Conservation (phyloP, 2,888 invertebrate species). For the Eulithis testata region DNA sequence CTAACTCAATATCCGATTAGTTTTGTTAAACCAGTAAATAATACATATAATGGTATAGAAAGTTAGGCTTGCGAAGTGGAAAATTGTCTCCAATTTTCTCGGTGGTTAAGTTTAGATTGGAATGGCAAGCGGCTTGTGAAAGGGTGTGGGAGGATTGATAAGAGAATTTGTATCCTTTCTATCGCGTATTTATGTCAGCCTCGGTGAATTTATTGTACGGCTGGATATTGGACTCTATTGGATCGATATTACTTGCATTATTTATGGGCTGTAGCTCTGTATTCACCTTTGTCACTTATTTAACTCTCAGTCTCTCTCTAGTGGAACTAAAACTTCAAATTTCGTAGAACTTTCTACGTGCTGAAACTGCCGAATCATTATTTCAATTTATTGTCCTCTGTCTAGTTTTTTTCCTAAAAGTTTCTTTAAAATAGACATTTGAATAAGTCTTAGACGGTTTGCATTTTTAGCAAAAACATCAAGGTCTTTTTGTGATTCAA, state of each 20-base stretch:
- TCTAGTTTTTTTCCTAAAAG: no score
- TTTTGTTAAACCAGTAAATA: slow-evolving; percentile 24
- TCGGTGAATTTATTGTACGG: slow-evolving; percentile 33
- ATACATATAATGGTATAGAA: slow-evolving; percentile 29
- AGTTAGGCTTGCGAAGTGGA: slow-evolving; percentile 27
- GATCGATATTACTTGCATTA: slow-evolving; percentile 6
- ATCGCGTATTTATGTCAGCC: slow-evolving; percentile 25
- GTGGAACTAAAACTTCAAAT: no score
- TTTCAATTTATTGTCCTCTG: no score
- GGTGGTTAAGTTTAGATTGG: slow-evolving; percentile 38
- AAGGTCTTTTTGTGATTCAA: slow-evolving; percentile 16
- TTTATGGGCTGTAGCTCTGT: neutral
- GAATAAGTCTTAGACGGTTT: no score
- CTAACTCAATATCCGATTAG: slow-evolving; percentile 22
- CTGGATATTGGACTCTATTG: slow-evolving; percentile 1
- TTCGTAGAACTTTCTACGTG: no score
- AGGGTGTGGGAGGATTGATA: slow-evolving; percentile 37
- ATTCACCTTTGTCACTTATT: neutral
- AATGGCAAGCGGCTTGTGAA: slow-evolving; percentile 33
- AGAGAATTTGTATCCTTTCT: slow-evolving; percentile 32
- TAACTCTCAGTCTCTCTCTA: neutral
- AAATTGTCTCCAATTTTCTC: slow-evolving; percentile 44
- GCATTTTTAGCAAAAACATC: neutral
- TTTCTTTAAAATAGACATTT: no score
- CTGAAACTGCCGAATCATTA: no score